Conservation (phyloP, 2,113 vertebrate genomes). For the Silurus meridionalis region DNA sequence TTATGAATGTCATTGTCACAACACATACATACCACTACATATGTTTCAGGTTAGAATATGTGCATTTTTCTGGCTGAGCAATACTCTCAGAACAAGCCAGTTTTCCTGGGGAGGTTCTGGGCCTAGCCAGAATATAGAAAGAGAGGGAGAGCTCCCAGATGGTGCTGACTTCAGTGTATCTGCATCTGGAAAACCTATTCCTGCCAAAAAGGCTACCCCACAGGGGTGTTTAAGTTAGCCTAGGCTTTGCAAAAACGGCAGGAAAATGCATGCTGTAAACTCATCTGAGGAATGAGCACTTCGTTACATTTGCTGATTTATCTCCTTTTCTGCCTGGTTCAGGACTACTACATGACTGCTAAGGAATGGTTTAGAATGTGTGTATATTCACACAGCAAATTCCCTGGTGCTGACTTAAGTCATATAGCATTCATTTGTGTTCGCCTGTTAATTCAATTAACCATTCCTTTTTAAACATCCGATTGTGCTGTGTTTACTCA, state of each 20-base stretch:
- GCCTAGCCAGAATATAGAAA: constrained; percentile 22
- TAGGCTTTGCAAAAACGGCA: constrained; percentile 28
- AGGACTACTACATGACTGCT: constrained; percentile 22
- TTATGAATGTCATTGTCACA: constrained; percentile 36
- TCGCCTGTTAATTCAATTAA: constrained; percentile 12
- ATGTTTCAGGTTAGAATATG: constrained; percentile 45
- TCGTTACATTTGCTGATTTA: constrained; percentile 46
- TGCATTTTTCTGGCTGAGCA: constrained; percentile 35
- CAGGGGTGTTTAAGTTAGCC: constrained; percentile 37
- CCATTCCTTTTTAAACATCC: not conserved
- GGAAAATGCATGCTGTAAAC: constrained; percentile 34
- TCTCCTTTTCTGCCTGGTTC: constrained; percentile 10
- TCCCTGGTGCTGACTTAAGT: not conserved
- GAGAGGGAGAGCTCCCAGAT: constrained; percentile 33
- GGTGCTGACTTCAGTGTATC: constrained; percentile 26
- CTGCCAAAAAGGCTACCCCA: constrained; percentile 44
- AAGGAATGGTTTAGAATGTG: constrained; percentile 17
- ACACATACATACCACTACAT: constrained; percentile 35
- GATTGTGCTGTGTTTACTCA: not conserved
- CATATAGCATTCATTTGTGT: constrained; percentile 8
- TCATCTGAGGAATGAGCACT: constrained; percentile 35
- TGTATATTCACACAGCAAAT: constrained; percentile 8
- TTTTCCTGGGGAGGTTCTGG: constrained; percentile 27
- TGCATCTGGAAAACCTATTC: constrained; percentile 55
- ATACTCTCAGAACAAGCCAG: constrained; percentile 4